A percentile compares a stretch with the other conserved stretches of the same genome.
phyloP scores from a whole-genome alignment of 2,113 vertebrate species.

The Panthera uncia region DNA sequence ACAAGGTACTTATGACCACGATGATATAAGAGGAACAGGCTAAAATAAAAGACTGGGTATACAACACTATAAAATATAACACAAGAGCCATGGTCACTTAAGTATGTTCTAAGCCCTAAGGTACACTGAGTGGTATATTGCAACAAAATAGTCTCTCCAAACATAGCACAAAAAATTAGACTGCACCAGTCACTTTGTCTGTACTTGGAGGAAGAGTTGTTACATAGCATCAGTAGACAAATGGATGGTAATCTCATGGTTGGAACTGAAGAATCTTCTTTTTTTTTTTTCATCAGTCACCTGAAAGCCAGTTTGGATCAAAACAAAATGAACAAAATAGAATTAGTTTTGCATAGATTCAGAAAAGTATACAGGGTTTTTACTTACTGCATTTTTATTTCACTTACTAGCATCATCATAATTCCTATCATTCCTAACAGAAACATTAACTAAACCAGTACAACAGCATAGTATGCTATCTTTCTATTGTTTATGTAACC shows the following conservation, averaged over 20 bases:
- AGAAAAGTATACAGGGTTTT: neutral
- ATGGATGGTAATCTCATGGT: neutral
- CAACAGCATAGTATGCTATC: neutral
- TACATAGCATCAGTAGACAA: too few species aligned
- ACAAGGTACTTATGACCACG: neutral
- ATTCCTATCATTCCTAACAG: neutral
- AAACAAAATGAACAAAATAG: neutral
- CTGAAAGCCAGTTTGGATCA: neutral
- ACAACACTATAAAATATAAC: neutral
- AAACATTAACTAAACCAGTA: neutral
- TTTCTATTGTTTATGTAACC: slow-evolving; percentile 5
- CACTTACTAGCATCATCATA: neutral
- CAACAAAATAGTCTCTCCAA: neutral
- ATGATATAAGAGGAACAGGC: neutral
- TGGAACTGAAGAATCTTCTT: neutral
- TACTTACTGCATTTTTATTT: neutral
- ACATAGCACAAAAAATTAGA: neutral
- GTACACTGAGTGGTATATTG: neutral
- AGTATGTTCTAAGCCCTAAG: neutral
- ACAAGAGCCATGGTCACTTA: neutral
- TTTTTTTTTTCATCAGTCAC: neutral
- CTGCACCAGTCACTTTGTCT: neutral
- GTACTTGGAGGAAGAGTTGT: neutral
- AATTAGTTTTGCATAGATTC: neutral
- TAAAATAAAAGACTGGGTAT: neutral